These are phyloP conservation scores for Eriosoma lanigerum DNA, from an alignment of 1,140 invertebrate genomes.

Conservation along the genomic window DNA sequence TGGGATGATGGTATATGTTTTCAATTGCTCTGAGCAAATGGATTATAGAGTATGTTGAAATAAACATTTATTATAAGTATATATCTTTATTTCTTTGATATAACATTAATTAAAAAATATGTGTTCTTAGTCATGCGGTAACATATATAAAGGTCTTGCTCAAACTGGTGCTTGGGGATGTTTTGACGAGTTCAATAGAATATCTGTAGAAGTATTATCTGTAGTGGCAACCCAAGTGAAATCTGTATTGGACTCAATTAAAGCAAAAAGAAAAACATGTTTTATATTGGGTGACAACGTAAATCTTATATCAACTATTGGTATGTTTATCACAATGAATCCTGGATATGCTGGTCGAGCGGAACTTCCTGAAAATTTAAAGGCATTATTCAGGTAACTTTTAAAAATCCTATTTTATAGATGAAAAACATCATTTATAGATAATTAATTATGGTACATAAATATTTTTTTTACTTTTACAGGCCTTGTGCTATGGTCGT, in stretches of 20 bases:
- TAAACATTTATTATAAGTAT: conserved; percentile 15
- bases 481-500: conserved; percentile 94
- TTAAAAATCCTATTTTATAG: no score
- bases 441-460: neutral
- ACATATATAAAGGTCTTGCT: conserved; percentile 87
- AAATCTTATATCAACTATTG: conserved; percentile 73
- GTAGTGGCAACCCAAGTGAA: conserved; percentile 89
- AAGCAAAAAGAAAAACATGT: conserved; percentile 75
- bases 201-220: conserved; percentile 88
- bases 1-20: conserved; percentile 93
- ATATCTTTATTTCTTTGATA: neutral
- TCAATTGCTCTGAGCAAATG: conserved; percentile 96
- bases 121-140: conserved; percentile 71
- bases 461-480: conserved; percentile 48
- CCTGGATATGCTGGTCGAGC: conserved; percentile 86
- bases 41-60: conserved; percentile 72
- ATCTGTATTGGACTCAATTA: conserved; percentile 80
- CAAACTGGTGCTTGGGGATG: conserved; percentile 95
- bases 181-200: conserved; percentile 94
- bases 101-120: neutral
- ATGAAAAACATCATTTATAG: neutral
- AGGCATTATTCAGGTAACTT: conserved; percentile 66
- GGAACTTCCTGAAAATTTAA: conserved; percentile 82
- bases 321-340: conserved; percentile 95
- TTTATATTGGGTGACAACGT: conserved; percentile 84